Percentiles rank a stretch among this genome's conserved stretches.
These are phyloP conservation scores for Dascyllus trimaculatus DNA, from an alignment of 2,113 vertebrate genomes.

Conservation along the genomic window DNA sequence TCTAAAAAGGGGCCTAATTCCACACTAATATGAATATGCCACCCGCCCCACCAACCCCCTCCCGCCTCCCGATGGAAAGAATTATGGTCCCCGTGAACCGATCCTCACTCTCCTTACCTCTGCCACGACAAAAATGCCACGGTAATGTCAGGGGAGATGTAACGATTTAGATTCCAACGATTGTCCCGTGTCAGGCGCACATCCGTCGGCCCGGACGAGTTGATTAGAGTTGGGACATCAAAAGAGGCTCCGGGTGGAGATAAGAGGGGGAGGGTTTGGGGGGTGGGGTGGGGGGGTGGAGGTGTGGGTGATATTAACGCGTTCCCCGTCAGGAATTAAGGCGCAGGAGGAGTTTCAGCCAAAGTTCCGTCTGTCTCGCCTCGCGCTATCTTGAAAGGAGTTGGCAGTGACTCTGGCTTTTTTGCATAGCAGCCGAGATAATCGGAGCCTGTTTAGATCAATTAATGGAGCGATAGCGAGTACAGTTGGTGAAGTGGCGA, in stretches of 20 bases:
- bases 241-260: slow-evolving; percentile 74
- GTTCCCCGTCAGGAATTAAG: slow-evolving; percentile 70
- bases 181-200: slow-evolving; percentile 78
- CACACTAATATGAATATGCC: slow-evolving; percentile 84
- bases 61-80: slow-evolving; percentile 57
- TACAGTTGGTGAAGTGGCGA: slow-evolving; percentile 44
- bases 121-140: slow-evolving; percentile 87
- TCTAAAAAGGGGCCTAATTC: slow-evolving; percentile 82
- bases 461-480: slow-evolving; percentile 65
- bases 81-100: slow-evolving; percentile 78
- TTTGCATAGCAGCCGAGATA: slow-evolving; percentile 69
- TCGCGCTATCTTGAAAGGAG: slow-evolving; percentile 71
- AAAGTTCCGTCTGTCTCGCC: slow-evolving; percentile 69
- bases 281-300: slow-evolving; percentile 5
- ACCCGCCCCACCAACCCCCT: slow-evolving; percentile 29
- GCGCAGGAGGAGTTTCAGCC: slow-evolving; percentile 67
- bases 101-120: slow-evolving; percentile 74
- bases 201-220: slow-evolving; percentile 73
- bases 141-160: slow-evolving; percentile 88
- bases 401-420: slow-evolving; percentile 56
- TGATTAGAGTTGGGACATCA: slow-evolving; percentile 84
- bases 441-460: slow-evolving; percentile 69
- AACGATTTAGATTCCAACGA: slow-evolving; percentile 84
- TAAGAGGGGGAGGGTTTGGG: slow-evolving; percentile 52
- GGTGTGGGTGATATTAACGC: slow-evolving; percentile 51